Evolutionary conservation across 2,797 vertebrate species (phyloP), one percentile per base, ranked within the genome.

Genomic region (Rhynchonycteris naso): DNA sequence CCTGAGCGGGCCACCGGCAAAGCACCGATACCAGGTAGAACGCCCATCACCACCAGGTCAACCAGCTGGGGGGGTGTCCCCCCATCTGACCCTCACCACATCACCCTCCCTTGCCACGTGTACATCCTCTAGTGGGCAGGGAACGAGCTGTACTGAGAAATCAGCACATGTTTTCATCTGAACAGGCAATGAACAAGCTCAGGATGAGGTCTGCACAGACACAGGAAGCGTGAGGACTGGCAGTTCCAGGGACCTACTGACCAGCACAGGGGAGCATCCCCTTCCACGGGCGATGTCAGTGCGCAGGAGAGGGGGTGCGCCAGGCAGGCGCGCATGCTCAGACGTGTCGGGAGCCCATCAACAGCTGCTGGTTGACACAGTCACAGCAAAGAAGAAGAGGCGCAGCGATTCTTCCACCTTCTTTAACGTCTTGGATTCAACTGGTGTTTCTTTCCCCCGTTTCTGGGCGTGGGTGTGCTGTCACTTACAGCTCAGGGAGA

Each of bases 271-370:
- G 0, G 54, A 52, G 33, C 0, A 0, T 21, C 3, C 21, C 65
- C 18, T 12, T 4, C 56, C 16, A 0, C 0, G 6, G 1, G 19
- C 9, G 28, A 50, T 0, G 14, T 68, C n/a, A 6, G 9, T 0
- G 1, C 13, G 4, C 0, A 0, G 8, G n/a, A 11, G 28, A 12
- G 26, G 7, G 21, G 1, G 0, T 0, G 2, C n/a, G n/a, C n/a
- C n/a, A 2, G 19, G 16, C 11, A 0, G 3, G 61, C 0, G 7
- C 19, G 21, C 3, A 0, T 7, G 4, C 61, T 47, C 6, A 3
- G n/a, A n/a, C n/a, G n/a, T n/a, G n/a, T n/a, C n/a, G n/a, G n/a
- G n/a, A n/a, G n/a, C n/a, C n/a, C n/a, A n/a, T n/a, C n/a, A n/a
- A n/a, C n/a, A n/a, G n/a, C n/a, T n/a, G n/a, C n/a, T n/a, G n/a